A percentile compares a stretch with the other conserved stretches of the same genome.
Evolutionary conservation across 2,113 vertebrate species (phyloP).

Genomic region (Pithys albifrons): DNA sequence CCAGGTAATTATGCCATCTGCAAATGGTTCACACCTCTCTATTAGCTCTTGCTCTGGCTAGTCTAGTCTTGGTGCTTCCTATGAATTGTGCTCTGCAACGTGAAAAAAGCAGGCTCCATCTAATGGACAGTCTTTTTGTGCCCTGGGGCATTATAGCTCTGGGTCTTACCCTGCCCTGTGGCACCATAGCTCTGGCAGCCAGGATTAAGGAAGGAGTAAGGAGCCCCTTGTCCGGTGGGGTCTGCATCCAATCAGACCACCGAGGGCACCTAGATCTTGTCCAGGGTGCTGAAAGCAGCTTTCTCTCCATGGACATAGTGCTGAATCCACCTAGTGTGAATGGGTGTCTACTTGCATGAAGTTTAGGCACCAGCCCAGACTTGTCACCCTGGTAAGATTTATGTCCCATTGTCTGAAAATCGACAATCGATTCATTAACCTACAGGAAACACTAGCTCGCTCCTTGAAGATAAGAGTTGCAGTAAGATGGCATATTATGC

Average conservation of each 20-base stretch:
- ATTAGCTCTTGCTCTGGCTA: not conserved
- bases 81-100: not conserved
- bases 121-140: not conserved
- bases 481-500: not conserved
- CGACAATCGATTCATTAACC: not conserved
- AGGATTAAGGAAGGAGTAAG: not conserved
- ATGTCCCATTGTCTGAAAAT: not conserved
- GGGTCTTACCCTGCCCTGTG: not conserved
- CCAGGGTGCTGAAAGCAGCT: conserved; percentile 49
- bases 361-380: not conserved
- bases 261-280: not conserved
- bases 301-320: fast-evolving
- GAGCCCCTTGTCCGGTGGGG: fast-evolving
- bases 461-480: not conserved
- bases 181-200: not conserved
- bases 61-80: not conserved
- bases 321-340: not conserved
- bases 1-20: conserved; percentile 81
- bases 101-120: not conserved
- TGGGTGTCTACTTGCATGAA: not conserved
- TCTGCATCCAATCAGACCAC: fast-evolving
- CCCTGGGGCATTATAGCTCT: not conserved
- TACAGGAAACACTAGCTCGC: not conserved
- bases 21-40: not conserved
- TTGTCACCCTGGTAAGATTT: not conserved